Percentiles rank a stretch among this genome's conserved stretches.
Evolutionary conservation across 2,888 invertebrate genomes (phyloP).

Genomic region (Trichopria drosophilae): DNA sequence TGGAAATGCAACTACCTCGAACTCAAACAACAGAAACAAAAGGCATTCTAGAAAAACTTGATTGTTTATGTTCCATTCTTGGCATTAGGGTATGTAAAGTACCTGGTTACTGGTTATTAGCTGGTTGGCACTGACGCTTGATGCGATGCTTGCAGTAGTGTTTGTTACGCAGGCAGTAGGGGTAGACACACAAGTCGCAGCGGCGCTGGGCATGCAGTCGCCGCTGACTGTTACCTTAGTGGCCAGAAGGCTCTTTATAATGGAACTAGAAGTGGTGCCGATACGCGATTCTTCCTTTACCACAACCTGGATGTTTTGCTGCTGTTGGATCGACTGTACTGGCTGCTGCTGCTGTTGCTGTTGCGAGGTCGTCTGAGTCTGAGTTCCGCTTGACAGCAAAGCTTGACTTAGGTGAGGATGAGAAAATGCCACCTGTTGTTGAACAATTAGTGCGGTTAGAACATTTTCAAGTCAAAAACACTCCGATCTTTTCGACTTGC

Average conservation of each 20-base stretch:
- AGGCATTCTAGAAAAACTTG: too few relatives aligned
- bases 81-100: slow-evolving; percentile 31
- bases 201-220: slow-evolving; percentile 62
- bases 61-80: too few relatives aligned
- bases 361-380: slow-evolving; percentile 36
- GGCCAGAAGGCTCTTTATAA: slow-evolving; percentile 91
- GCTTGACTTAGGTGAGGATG: slow-evolving; percentile 69
- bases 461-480: too few relatives aligned
- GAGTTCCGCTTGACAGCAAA: slow-evolving; percentile 59
- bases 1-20: too few relatives aligned
- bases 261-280: slow-evolving; percentile 70
- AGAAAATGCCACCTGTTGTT: slow-evolving; percentile 61
- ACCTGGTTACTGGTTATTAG: slow-evolving; percentile 59
- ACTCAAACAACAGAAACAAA: too few relatives aligned
- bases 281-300: slow-evolving; percentile 52
- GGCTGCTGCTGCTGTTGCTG: slow-evolving; percentile 38
- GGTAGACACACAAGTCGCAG: slow-evolving; percentile 56
- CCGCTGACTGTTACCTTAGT: slow-evolving; percentile 77
- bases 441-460: too few relatives aligned
- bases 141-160: slow-evolving; percentile 58
- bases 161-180: slow-evolving; percentile 57
- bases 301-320: slow-evolving; percentile 49
- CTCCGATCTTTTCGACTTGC: too few relatives aligned
- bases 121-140: slow-evolving; percentile 59
- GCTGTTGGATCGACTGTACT: slow-evolving; percentile 39